These are phyloP conservation scores for Grammomys surdaster DNA, from an alignment of 2,113 vertebrate species.

Conservation along the genomic window DNA sequence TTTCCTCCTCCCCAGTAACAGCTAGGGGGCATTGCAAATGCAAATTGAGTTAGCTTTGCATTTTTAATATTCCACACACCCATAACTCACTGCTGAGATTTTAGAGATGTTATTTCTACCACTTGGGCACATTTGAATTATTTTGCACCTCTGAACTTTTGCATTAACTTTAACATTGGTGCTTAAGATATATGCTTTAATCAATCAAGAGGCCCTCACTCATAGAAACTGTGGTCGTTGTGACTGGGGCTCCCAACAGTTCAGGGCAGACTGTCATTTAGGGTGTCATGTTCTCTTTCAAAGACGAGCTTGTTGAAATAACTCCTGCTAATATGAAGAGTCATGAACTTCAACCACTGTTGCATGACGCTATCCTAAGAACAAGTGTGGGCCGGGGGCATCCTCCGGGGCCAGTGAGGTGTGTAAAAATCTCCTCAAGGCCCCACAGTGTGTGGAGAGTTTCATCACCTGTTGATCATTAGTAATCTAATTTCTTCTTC, in stretches of 20 bases:
- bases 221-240: slow-evolving; percentile 39
- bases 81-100: slow-evolving; percentile 88
- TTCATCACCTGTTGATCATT: slow-evolving; percentile 33
- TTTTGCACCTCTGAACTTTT: slow-evolving; percentile 89
- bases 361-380: background rate
- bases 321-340: slow-evolving; percentile 58
- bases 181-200: slow-evolving; percentile 83
- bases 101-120: slow-evolving; percentile 88
- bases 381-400: background rate
- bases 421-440: background rate
- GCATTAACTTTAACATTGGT: slow-evolving; percentile 86
- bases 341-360: slow-evolving; percentile 28
- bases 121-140: slow-evolving; percentile 89
- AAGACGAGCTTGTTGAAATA: slow-evolving; percentile 63
- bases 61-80: slow-evolving; percentile 90
- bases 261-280: slow-evolving; percentile 57
- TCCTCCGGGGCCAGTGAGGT: background rate
- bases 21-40: slow-evolving; percentile 90
- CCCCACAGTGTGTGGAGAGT: background rate
- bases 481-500: slow-evolving; percentile 58
- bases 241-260: background rate
- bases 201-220: slow-evolving; percentile 42
- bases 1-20: slow-evolving; percentile 87
- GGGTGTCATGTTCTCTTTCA: slow-evolving; percentile 56
- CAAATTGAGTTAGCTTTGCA: slow-evolving; percentile 90